Evolutionary conservation across 2,888 invertebrate species (phyloP), one percentile per base, ranked within the genome.

Genomic region (Branchipolynoe longqiensis): DNA sequence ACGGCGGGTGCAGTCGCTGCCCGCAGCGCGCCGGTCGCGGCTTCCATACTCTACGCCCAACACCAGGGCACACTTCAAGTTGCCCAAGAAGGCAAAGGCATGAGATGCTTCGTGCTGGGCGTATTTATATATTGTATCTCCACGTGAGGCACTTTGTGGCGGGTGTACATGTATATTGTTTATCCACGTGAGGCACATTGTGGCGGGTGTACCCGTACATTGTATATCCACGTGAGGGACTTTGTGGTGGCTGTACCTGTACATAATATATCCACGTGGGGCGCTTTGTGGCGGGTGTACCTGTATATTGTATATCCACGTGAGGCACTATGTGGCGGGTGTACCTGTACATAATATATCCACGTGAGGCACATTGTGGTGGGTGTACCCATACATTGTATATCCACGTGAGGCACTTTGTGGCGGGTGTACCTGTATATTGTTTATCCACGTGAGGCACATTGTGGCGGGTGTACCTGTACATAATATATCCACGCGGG

Each of bases 21-120:
- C 38, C 36, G 6, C 8, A 22, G 25, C 41, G 6, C 40, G 25
- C 22, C 18, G 25, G n/a, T 8, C 28, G 3, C 74, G 48, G 12
- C n/a, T 28, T 4, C 41, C 74, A 4, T 41, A 74, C 25, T 48
- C 40, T 6, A 38, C 38, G 14, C 74, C 74, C 40, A 48, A 41
- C 41, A 74, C 74, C 3, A 36, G 74, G n/a, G 74, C 74, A 25
- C 74, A 74, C 48, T 4, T 74, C 25, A 74, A 74, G 41, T 74
- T 41, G 4, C 74, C 74, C 4, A 74, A 74, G n/a, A 74, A 74
- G 25, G 14, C 74, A 12, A 74, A 74, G 48, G 74, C 48, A 25
- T 74, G 48, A 74, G n/a, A 40, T 28, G 41, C 74, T 25, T 25
- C n/a, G 40, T 59, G 59, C 4, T 14, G 25, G 48, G 48, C 8